phyloP scores from a whole-genome alignment of 2,113 vertebrate genomes.

The Hyaena hyaena region DNA sequence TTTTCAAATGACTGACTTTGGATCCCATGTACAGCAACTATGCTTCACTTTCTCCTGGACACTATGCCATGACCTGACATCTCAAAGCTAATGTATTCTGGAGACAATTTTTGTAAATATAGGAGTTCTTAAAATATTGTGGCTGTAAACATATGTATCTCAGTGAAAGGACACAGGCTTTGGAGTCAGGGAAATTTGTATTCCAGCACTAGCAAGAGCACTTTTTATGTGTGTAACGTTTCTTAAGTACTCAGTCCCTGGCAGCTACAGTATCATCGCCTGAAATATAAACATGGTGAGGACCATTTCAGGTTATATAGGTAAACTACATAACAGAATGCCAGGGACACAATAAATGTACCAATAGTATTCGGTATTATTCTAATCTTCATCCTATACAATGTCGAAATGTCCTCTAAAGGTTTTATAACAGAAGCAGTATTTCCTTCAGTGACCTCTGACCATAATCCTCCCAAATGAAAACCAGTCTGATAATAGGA shows the following conservation, averaged over 20 bases:
- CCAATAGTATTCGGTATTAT: not conserved
- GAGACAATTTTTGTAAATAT: not conserved
- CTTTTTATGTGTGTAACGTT: not conserved
- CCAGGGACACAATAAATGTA: not conserved
- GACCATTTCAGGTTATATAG: not conserved
- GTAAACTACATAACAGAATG: not conserved
- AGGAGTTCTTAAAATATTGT: not conserved
- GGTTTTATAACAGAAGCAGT: not conserved
- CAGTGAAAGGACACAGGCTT: not conserved
- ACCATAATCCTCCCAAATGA: not conserved
- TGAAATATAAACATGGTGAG: not conserved
- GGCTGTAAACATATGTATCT: rapidly evolving
- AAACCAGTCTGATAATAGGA: not conserved
- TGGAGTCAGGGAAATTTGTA: not conserved
- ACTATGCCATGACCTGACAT: not conserved
- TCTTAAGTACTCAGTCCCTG: not conserved
- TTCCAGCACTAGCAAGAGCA: not conserved
- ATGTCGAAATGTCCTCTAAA: not conserved
- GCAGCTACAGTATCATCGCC: not conserved
- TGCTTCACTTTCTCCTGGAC: not conserved
- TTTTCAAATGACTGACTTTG: not conserved
- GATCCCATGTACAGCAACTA: not conserved
- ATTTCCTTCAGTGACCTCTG: not conserved
- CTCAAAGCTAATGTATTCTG: not conserved
- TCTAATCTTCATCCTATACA: not conserved